These are phyloP conservation scores for Megaustenia siamemsis DNA, from an alignment of 2,888 invertebrate genomes.

Conservation along the genomic window DNA sequence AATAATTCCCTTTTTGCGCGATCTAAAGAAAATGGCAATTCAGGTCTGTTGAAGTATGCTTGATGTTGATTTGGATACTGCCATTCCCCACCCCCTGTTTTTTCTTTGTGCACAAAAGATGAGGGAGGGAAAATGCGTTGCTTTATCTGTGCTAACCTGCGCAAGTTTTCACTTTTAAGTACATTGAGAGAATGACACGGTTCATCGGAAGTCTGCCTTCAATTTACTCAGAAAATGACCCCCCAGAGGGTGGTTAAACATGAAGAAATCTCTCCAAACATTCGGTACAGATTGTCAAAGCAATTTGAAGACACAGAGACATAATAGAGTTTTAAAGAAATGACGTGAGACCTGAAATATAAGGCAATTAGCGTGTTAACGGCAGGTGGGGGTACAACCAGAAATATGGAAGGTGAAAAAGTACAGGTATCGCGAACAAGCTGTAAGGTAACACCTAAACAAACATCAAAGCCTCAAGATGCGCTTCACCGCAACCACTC, in stretches of 20 bases:
- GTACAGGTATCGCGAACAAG: no score
- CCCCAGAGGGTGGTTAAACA: background rate
- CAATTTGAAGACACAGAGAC: background rate
- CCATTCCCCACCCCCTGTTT: no score
- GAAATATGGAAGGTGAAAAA: background rate
- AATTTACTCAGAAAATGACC: background rate
- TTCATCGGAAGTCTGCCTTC: background rate
- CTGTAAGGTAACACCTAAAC: background rate
- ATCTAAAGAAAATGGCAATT: background rate
- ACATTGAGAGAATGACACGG: background rate
- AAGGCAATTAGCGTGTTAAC: background rate
- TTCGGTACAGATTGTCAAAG: background rate
- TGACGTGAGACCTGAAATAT: background rate
- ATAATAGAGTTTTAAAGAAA: background rate
- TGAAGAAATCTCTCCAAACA: background rate
- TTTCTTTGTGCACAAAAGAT: background rate
- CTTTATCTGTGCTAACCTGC: background rate
- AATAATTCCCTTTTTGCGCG: background rate
- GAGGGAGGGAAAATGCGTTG: no score
- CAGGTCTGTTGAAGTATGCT: background rate
- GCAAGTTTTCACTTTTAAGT: background rate
- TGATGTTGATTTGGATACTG: background rate
- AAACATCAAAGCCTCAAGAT: conserved; percentile 5
- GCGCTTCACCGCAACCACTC: background rate
- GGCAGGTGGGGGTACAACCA: background rate